Conservation (phyloP, 2,113 vertebrate species). For the Monopterus albus region DNA sequence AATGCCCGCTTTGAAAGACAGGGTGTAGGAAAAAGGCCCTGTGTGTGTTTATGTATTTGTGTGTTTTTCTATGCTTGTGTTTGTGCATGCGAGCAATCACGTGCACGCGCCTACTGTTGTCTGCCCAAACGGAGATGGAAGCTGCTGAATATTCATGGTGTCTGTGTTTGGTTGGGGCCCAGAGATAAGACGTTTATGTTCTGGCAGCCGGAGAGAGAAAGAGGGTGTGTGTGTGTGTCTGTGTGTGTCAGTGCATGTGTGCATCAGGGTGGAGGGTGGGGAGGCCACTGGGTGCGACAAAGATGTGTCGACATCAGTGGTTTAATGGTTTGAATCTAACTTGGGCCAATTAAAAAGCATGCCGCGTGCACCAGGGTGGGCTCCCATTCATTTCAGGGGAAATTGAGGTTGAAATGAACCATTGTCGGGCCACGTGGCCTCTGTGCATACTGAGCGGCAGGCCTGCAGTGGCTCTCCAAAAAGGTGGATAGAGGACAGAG, state of each 20-base stretch:
- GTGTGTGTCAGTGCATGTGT: conserved; percentile 25
- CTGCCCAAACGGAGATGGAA: conserved; percentile 69
- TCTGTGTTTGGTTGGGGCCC: conserved; percentile 60
- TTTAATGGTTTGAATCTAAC: conserved; percentile 85
- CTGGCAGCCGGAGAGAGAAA: conserved; percentile 50
- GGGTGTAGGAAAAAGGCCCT: conserved; percentile 48
- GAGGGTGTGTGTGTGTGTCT: conserved; percentile 13
- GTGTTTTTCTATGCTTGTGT: conserved; percentile 13
- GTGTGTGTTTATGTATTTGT: conserved; percentile 11
- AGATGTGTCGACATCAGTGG: conserved; percentile 80
- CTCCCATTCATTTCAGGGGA: conserved; percentile 82
- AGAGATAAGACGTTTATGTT: conserved; percentile 79
- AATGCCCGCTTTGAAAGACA: conserved; percentile 57
- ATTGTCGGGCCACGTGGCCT: conserved; percentile 79
- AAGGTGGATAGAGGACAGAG: conserved; percentile 68
- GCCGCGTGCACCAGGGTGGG: conserved; percentile 71
- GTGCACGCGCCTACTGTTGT: conserved; percentile 52
- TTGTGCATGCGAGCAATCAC: conserved; percentile 6
- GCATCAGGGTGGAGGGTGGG: conserved; percentile 10
- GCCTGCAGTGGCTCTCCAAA: conserved; percentile 67
- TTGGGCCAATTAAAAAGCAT: conserved; percentile 81
- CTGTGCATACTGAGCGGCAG: conserved; percentile 70
- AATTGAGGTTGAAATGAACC: conserved; percentile 85
- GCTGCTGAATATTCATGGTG: conserved; percentile 79
- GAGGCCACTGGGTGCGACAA: conserved; percentile 55